Percentiles rank a stretch among this genome's conserved stretches.
These are phyloP conservation scores for Tetranychus piercei DNA, from an alignment of 2,888 invertebrate species.

Conservation along the genomic window DNA sequence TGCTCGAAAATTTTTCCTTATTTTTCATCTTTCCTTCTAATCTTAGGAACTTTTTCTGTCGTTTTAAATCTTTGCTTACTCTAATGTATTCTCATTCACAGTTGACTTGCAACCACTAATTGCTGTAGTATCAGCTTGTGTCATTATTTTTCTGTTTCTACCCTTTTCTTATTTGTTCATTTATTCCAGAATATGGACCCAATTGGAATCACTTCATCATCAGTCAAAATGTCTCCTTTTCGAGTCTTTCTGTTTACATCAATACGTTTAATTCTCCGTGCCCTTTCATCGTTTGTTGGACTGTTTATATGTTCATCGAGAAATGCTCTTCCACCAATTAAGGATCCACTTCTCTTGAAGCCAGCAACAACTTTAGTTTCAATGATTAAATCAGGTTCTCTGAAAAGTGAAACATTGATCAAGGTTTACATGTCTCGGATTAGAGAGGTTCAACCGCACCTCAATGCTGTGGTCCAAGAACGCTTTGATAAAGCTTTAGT, in stretches of 20 bases:
- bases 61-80: too few species aligned
- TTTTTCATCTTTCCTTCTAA: too few species aligned
- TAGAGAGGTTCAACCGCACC: conserved; percentile 51
- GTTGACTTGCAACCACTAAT: too few species aligned
- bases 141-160: too few species aligned
- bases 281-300: not conserved
- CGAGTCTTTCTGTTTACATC: not conserved
- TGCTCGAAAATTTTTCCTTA: too few species aligned
- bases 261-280: not conserved
- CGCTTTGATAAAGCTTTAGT: conserved; percentile 55
- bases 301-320: not conserved
- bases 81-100: too few species aligned
- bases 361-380: not conserved
- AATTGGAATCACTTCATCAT: not conserved
- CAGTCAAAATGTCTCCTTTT: not conserved
- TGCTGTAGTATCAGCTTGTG: too few species aligned
- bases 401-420: conserved; percentile 51
- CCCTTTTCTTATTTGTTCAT: too few species aligned
- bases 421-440: conserved; percentile 56
- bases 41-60: too few species aligned
- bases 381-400: conserved; percentile 33
- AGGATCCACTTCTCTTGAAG: conserved; percentile 5
- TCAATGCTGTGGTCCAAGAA: conserved; percentile 67
- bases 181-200: not conserved
- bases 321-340: conserved; percentile 1